Conservation (phyloP, 2,113 vertebrate genomes). For the Galbula dea region DNA sequence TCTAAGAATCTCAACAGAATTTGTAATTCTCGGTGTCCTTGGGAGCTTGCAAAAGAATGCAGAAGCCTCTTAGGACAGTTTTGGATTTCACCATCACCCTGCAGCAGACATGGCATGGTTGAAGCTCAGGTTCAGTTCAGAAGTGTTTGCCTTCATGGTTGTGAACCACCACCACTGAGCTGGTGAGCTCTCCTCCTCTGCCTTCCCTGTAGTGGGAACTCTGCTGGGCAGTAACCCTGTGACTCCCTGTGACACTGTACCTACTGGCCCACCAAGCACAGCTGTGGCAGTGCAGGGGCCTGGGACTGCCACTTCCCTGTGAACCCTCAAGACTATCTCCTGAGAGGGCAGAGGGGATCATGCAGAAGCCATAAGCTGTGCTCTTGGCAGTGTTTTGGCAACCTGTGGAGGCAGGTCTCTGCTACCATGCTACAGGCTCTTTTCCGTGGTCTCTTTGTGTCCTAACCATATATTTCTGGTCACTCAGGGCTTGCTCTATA, state of each 20-base stretch:
- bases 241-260: accelerated
- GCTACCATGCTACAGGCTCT: not conserved
- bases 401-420: not conserved
- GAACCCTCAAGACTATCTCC: not conserved
- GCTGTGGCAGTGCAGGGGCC: accelerated
- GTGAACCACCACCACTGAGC: not conserved
- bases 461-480: not conserved
- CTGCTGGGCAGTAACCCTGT: not conserved
- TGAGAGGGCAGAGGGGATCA: not conserved
- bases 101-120: accelerated
- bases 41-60: accelerated
- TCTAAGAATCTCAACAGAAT: not conserved
- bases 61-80: not conserved
- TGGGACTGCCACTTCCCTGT: not conserved
- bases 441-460: not conserved
- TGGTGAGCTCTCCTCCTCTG: not conserved
- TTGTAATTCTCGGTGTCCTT: not conserved
- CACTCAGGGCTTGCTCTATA: not conserved
- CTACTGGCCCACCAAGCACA: accelerated
- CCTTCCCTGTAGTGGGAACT: not conserved
- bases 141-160: accelerated
- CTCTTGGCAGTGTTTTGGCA: not conserved
- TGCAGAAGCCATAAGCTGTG: accelerated
- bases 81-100: not conserved
- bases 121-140: not conserved